Base-by-base conservation (phyloP, 2,888 invertebrate species). In the Papilio demoleus region DNA sequence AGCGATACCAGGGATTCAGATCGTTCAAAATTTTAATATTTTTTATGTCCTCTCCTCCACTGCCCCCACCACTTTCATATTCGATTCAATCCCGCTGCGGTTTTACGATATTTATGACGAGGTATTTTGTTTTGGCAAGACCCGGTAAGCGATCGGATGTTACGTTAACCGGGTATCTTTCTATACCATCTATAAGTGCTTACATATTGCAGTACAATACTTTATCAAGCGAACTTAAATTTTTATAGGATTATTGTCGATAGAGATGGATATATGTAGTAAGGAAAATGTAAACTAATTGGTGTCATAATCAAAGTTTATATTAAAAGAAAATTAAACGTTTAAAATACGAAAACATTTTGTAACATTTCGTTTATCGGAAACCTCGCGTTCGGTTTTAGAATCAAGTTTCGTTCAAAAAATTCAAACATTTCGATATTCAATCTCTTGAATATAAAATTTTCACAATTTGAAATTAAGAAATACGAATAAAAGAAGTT, bases 1-100 rank as follows among this genome's bases (percentile, higher is more conserved):
- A 90, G 81, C 86, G 92, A 90, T 92, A 90, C 86, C 86, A 77
- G 80, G 91, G 92, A 91, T 92, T 90, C 88, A 81, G 82, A 84
- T 84, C 84, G 86, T 82, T 88, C 80, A 77, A 88, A 87, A 86
- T 88, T 91, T 90, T 85, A 87, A 90, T 90, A 83, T 87, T 89
- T 88, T 81, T 88, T 85, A 81, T 86, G 85, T 83, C 74, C 77
- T 83, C 77, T 83, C 79, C 84, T 31, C 53, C 53, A 8, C 31
- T 11, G 2, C n/a, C n/a, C 53, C 27, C 53, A n/a, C 53, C 53
- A 17, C 53, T 56, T 56, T 86, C 84, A 87, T 90, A 90, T 88
- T 89, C 84, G 82, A 87, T 88, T 88, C 86, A 84, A 84, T 86
- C 83, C 82, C 72, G 81, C 72, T 85, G 88, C 82, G 88, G 90